Evolutionary conservation across 2,888 invertebrate species (phyloP), one percentile per base, ranked within the genome.

Genomic region (Amiota minor): DNA sequence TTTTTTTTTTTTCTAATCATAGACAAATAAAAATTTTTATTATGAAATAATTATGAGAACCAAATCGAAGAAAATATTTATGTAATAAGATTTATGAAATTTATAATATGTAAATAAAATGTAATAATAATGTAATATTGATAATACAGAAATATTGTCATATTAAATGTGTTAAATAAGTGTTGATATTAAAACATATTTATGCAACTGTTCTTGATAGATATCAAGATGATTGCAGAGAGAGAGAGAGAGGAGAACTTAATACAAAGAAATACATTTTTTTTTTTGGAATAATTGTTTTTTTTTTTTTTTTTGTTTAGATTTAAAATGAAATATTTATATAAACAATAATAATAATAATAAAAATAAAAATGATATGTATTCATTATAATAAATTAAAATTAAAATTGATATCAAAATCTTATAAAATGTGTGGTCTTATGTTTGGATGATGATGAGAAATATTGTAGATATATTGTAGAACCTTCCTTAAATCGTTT

Each of bases 171-270:
- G 59, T 45, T 67, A 55, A 49, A 49, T 74, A 73, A 79, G 68
- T 65, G 62, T 72, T 79, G 79, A 79, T 79, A 74, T 79, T 79
- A 75, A 70, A 73, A 62, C 49, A 35, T 49, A 50, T 50, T 69
- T 47, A 69, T 53, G 14, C 18, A 70, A 8, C 59, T 45, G 47
- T 47, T 20, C 61, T 56, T 71, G 61, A 50, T 53, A 53, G 53
- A 50, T 18, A 10, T 10, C n/a, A 53, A 10, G 6, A n/a, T 53
- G 11, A 9, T n/a, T 53, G n/a, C 3, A 53, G n/a, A 59, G 9
- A 10, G 10, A 49, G n/a, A 49, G 6, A 35, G 35, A 2, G 35
- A 35, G 23, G 23, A 23, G 14, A 45, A 35, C n/a, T 45, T 64
- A 46, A 53, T 53, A 53, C 8, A 10, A n/a, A 53, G n/a, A 62